These are phyloP conservation scores for Cephus sareptanus DNA, from an alignment of 2,888 invertebrate genomes.

Conservation along the genomic window DNA sequence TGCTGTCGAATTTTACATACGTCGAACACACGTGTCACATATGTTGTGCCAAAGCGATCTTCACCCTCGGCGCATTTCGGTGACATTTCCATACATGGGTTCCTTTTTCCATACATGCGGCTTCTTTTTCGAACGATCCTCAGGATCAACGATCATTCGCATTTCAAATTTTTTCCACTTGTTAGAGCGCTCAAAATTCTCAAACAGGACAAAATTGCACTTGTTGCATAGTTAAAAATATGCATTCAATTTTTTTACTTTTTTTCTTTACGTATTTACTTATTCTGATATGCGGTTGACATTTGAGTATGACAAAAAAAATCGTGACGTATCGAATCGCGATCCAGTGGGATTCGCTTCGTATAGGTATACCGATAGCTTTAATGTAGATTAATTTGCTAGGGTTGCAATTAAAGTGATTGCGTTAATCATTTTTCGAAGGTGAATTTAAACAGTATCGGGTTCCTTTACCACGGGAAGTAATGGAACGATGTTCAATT, in stretches of 20 bases:
- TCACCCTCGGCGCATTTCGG: background rate
- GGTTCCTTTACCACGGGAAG: background rate
- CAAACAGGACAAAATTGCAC: background rate
- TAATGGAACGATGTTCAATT: background rate
- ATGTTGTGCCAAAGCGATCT: background rate
- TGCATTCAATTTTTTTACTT: background rate
- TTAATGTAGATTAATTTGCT: background rate
- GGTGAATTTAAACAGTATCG: background rate
- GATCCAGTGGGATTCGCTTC: background rate
- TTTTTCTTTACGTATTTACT: background rate
- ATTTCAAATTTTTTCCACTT: background rate
- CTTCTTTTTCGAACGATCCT: background rate
- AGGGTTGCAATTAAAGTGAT: background rate
- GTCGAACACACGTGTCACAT: background rate
- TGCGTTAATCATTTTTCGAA: background rate
- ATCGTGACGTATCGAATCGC: background rate
- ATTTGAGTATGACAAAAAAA: background rate
- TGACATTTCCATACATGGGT: background rate
- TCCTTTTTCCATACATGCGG: background rate
- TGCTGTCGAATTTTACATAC: background rate
- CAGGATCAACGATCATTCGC: too few species aligned
- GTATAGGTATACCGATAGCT: background rate
- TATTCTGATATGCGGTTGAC: background rate
- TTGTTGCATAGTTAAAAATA: background rate
- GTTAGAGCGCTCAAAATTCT: background rate